Evolutionary conservation across 2,797 vertebrate species (phyloP), one percentile per base, ranked within the genome.

Genomic region (Trachops cirrhosus): DNA sequence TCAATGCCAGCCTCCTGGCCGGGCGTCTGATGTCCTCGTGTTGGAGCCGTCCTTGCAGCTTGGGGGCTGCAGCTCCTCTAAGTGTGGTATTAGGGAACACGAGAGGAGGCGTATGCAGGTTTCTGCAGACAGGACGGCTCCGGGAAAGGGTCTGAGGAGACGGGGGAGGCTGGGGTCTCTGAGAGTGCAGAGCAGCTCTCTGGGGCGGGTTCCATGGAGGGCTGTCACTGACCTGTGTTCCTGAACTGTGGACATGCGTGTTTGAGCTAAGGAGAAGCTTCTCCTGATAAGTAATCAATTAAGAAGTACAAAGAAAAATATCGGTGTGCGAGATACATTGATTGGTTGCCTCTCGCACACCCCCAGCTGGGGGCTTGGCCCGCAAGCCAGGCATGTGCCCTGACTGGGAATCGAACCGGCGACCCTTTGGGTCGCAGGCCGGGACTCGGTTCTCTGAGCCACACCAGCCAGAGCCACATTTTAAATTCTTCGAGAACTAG

Each of bases 111-210:
- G 6, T 99, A 99, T 92, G 99, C 98, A 62, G 98, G 99, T 1
- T 99, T 99, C 98, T 99, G 99, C 97, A 99, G 99, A 97, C 96
- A 98, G 15, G 99, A 99, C 62, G 99, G 99, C 95, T 62, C 98
- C 0, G 91, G 95, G 96, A 99, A 99, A 98, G 99, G 99, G 96
- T 99, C 99, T 94, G 98, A 99, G 52, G 98, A 98, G 91, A 99
- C 99, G 99, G 99, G 89, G 97, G 98, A 99, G 96, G 99, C 99
- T 3, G 99, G 99, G 22, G 54, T 99, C 94, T 99, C 99, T 52
- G 98, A 99, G 89, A 94, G 87, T 86, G 44, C 93, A 78, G 91
- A 98, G 97, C 11, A 4, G 24, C 11, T 26, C 57, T 4, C 24
- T 54, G 52, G 24, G 24, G 57, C 11, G 57, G 4, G 1, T 12